Conservation (phyloP, 2,888 invertebrate genomes). For the Aphrophora alni region DNA sequence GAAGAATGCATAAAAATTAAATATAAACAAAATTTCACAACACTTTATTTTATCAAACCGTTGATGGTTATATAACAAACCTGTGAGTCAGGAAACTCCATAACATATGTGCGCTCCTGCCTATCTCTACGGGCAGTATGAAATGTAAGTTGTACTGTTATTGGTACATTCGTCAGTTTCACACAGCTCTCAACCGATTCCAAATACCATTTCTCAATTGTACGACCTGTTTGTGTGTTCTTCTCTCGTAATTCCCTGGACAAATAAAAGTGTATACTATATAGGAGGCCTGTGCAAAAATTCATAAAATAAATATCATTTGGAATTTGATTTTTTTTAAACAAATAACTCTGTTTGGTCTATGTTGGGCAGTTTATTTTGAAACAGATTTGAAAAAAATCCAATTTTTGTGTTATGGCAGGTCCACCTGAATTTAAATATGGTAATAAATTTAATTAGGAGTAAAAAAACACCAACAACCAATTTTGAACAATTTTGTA, state of each 20-base stretch:
- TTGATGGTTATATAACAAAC: too few relatives aligned
- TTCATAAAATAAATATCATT: too few relatives aligned
- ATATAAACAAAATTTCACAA: too few relatives aligned
- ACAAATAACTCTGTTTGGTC: background rate
- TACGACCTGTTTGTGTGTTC: constrained; percentile 59
- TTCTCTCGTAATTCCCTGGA: constrained; percentile 62
- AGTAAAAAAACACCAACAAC: too few relatives aligned
- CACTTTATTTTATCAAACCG: too few relatives aligned
- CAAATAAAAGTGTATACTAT: too few relatives aligned
- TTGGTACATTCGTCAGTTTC: constrained; percentile 52
- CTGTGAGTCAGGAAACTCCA: constrained; percentile 64
- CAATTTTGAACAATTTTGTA: too few relatives aligned
- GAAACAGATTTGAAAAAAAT: background rate
- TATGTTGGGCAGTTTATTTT: background rate
- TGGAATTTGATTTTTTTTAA: background rate
- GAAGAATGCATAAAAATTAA: too few relatives aligned
- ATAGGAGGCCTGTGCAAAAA: background rate
- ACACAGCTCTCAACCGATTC: constrained; percentile 63
- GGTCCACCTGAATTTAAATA: too few relatives aligned
- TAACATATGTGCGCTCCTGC: constrained; percentile 63
- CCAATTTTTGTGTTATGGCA: background rate
- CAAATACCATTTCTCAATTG: constrained; percentile 61
- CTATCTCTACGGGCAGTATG: constrained; percentile 67
- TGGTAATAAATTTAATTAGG: too few relatives aligned
- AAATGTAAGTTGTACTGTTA: constrained; percentile 63